Conservation (phyloP, 2,797 vertebrate species). For the Hyperoplus immaculatus region DNA sequence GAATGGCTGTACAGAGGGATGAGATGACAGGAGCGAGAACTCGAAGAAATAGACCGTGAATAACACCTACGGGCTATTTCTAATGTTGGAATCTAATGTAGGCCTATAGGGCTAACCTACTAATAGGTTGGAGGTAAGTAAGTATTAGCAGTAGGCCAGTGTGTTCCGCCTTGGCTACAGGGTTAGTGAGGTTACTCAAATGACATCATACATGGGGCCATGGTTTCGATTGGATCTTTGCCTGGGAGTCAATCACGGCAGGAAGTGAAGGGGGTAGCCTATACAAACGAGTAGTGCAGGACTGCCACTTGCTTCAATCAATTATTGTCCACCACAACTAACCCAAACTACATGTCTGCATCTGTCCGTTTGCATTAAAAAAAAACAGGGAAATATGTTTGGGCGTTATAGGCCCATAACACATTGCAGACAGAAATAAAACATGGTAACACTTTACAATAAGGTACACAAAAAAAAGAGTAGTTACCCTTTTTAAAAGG, state of each 20-base stretch:
- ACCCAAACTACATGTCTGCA: neutral
- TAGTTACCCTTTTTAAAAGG: too few species aligned
- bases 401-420: neutral
- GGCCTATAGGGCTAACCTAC: constrained; percentile 7
- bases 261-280: constrained; percentile 63
- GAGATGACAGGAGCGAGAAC: constrained; percentile 37
- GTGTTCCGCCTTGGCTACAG: constrained; percentile 47
- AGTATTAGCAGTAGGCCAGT: constrained; percentile 34
- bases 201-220: constrained; percentile 76
- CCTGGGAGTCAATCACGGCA: constrained; percentile 69
- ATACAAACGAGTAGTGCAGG: constrained; percentile 62
- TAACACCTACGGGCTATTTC: constrained; percentile 50
- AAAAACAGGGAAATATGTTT: neutral
- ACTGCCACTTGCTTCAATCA: constrained; percentile 68
- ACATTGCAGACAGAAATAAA: neutral
- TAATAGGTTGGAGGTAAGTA: constrained; percentile 51
- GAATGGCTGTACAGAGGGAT: neutral
- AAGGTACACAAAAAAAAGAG: too few species aligned
- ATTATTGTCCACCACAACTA: constrained; percentile 50
- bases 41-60: constrained; percentile 41
- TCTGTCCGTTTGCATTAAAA: neutral
- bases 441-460: too few species aligned
- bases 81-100: constrained; percentile 36
- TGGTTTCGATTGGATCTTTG: constrained; percentile 70
- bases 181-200: constrained; percentile 71